These are phyloP conservation scores for Drosophila neonasuta DNA, from an alignment of 2,888 invertebrate genomes.

Conservation along the genomic window DNA sequence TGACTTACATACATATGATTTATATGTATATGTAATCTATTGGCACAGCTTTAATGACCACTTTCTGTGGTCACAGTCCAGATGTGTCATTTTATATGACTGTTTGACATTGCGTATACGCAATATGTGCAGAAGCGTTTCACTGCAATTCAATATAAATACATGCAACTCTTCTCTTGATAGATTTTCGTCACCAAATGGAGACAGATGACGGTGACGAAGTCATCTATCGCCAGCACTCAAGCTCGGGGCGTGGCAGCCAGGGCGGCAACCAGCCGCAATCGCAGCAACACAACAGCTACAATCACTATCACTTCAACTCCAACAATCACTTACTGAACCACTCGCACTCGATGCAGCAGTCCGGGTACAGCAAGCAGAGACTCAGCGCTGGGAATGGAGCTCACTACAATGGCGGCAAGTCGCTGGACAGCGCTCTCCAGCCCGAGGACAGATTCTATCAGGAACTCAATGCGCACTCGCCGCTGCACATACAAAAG, in stretches of 20 bases:
- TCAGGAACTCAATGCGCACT: conserved; percentile 72
- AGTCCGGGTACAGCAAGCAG: conserved; percentile 76
- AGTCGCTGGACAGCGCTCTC: conserved; percentile 76
- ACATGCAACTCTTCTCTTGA: neutral
- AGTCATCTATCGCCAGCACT: conserved; percentile 73
- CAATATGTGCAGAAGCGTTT: neutral
- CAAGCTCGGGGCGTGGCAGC: conserved; percentile 36
- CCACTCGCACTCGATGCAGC: conserved; percentile 79
- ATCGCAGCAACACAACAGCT: conserved; percentile 63
- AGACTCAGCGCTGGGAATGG: conserved; percentile 69
- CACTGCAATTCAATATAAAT: neutral
- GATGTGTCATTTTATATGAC: neutral
- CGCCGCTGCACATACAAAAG: conserved; percentile 77
- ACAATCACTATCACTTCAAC: conserved; percentile 79
- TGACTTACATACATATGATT: neutral
- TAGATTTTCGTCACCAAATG: conserved; percentile 79
- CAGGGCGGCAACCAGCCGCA: conserved; percentile 34
- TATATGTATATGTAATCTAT: neutral
- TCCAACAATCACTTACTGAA: conserved; percentile 79
- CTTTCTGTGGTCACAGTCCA: neutral
- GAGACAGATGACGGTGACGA: conserved; percentile 78
- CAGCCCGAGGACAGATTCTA: conserved; percentile 72
- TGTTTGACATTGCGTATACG: conserved; percentile 2
- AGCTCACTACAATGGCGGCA: conserved; percentile 72
- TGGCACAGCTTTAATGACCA: neutral